These are phyloP conservation scores for honey bee (Apis mellifera) DNA, from an alignment of 1,140 invertebrate genomes.

Conservation along the genomic window DNA sequence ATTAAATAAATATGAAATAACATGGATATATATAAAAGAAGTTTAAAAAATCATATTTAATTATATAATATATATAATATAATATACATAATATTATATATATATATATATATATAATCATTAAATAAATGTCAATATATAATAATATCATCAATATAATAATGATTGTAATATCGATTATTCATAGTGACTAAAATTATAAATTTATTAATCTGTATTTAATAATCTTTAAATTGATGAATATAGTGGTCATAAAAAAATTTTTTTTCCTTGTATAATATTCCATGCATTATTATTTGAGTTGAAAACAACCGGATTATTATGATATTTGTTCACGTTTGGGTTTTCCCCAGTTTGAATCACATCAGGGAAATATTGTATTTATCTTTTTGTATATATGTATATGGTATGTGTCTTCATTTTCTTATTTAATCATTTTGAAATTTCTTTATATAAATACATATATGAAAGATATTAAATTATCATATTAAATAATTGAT, in stretches of 20 bases:
- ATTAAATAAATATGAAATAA: too few species aligned
- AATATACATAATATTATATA: too few species aligned
- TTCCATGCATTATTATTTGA: neutral
- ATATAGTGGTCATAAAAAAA: neutral
- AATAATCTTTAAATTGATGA: neutral
- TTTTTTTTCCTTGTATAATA: too few species aligned
- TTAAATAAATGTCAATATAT: neutral
- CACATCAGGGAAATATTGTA: neutral
- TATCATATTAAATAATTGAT: too few species aligned
- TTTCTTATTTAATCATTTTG: neutral
- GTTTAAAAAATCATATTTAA: too few species aligned
- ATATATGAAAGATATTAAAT: too few species aligned
- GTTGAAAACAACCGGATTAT: neutral
- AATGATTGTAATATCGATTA: too few species aligned
- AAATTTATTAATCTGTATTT: too few species aligned
- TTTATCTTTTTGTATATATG: neutral
- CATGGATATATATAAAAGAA: too few species aligned
- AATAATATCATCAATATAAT: neutral
- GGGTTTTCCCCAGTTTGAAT: slow-evolving; percentile 47
- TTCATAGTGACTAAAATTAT: too few species aligned
- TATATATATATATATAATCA: neutral
- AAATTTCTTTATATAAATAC: too few species aligned
- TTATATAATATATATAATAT: too few species aligned
- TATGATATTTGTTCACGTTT: neutral
- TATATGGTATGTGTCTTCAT: neutral